phyloP scores from a whole-genome alignment of 2,888 invertebrate genomes.

The Agrotis exclamationis region DNA sequence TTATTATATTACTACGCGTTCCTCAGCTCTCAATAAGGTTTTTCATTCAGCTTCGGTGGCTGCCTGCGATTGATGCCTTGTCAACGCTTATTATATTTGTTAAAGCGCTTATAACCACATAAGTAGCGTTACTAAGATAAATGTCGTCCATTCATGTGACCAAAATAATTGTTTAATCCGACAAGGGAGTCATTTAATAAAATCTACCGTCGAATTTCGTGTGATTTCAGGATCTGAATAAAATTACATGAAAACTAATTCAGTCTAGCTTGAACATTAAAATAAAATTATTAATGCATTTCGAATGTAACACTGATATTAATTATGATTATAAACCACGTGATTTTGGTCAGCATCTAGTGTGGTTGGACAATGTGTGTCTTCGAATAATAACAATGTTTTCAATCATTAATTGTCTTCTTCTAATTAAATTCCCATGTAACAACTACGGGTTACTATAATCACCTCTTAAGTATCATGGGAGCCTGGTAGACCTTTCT shows the following conservation, averaged over 20 bases:
- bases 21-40: constrained; percentile 15
- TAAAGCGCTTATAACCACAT: constrained; percentile 2
- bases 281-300: constrained; percentile 51
- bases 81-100: constrained; percentile 5
- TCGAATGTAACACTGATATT: constrained; percentile 46
- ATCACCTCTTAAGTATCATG: not conserved
- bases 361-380: not conserved
- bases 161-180: too few species aligned
- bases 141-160: not conserved
- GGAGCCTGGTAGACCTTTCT: not conserved
- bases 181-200: not conserved
- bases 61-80: not conserved
- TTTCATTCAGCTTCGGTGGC: constrained; percentile 19
- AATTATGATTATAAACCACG: constrained; percentile 56
- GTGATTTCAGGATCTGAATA: constrained; percentile 36
- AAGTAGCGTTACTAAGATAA: not conserved
- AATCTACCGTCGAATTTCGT: constrained; percentile 21
- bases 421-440: not conserved
- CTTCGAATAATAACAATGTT: not conserved
- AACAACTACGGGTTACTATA: not conserved
- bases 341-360: constrained; percentile 26
- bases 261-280: constrained; percentile 49
- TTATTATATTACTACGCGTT: constrained; percentile 9
- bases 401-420: not conserved
- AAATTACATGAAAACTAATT: constrained; percentile 60